Conservation (phyloP, 2,797 vertebrate species). For the Sebastes variabilis region DNA sequence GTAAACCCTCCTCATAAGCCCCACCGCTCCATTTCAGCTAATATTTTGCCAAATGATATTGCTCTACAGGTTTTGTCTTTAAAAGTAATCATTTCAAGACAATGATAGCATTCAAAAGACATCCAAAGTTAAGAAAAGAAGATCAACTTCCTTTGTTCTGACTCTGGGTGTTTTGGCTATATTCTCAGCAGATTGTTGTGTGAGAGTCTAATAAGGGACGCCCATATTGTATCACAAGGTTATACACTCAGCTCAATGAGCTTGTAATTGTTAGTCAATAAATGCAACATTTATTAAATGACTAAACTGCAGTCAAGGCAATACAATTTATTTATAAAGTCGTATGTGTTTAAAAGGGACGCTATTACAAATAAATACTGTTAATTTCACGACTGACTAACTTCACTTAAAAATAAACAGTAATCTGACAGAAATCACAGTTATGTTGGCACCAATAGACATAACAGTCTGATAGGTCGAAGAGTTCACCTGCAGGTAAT, state of each 20-base stretch:
- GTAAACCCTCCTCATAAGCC: not conserved
- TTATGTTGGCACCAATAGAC: not conserved
- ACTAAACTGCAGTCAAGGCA: constrained; percentile 6
- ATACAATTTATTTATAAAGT: not conserved
- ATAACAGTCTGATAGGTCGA: not conserved
- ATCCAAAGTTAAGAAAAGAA: not conserved
- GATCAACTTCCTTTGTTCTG: not conserved
- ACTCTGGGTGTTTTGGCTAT: not conserved
- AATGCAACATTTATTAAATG: constrained; percentile 2
- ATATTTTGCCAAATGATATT: not conserved
- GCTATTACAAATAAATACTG: not conserved
- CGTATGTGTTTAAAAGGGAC: not conserved
- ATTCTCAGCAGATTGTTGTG: constrained; percentile 1
- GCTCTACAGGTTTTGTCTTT: constrained; percentile 11
- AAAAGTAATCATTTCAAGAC: not conserved
- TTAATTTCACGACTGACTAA: not conserved
- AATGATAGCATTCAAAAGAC: not conserved
- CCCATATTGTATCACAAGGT: not conserved
- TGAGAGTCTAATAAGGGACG: not conserved
- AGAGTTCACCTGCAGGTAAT: not conserved
- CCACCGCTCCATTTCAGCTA: not conserved
- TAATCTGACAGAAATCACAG: not conserved
- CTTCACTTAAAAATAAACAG: not conserved
- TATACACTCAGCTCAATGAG: constrained; percentile 11
- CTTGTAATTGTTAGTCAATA: constrained; percentile 14